Percentiles rank a stretch among this genome's conserved stretches.
Evolutionary conservation across 2,888 invertebrate genomes (phyloP).

Genomic region (Rhorus exstirpatorius): DNA sequence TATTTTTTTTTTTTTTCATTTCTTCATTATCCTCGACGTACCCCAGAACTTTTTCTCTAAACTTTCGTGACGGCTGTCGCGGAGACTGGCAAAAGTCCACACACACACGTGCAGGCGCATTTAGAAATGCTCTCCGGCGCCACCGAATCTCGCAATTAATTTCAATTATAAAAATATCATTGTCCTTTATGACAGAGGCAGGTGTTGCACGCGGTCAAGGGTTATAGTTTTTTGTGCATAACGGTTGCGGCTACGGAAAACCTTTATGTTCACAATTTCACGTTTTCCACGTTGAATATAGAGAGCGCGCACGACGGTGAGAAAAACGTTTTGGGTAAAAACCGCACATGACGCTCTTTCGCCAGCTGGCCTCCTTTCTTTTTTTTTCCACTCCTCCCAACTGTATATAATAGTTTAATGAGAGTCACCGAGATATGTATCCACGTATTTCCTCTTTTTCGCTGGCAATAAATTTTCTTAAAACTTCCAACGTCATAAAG

Average conservation of each 20-base stretch:
- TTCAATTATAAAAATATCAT: conserved; percentile 86
- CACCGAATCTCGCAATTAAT: conserved; percentile 81
- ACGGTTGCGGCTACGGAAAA: conserved; percentile 29
- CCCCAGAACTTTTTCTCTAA: conserved; percentile 29
- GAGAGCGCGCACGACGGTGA: conserved; percentile 26
- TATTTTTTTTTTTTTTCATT: conserved; percentile 4
- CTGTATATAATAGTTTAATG: conserved; percentile 41
- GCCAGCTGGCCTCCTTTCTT: conserved; percentile 29
- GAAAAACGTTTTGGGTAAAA: conserved; percentile 62
- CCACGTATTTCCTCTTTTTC: conserved; percentile 21
- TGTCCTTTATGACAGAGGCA: conserved; percentile 83
- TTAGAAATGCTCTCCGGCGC: conserved; percentile 66
- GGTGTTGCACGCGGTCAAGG: conserved; percentile 83
- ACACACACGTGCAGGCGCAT: conserved; percentile 50
- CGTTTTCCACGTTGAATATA: conserved; percentile 21
- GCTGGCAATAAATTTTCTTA: conserved; percentile 5
- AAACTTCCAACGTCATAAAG: conserved; percentile 1
- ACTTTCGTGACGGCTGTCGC: conserved; percentile 72
- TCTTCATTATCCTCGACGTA: conserved; percentile 20
- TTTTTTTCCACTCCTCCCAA: conserved; percentile 27
- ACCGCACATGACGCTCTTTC: conserved; percentile 47
- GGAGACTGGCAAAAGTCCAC: not conserved
- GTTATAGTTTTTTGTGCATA: conserved; percentile 77
- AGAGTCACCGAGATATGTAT: conserved; percentile 10
- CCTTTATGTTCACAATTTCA: conserved; percentile 68